Percentiles rank a stretch among this genome's conserved stretches.
Conservation (phyloP, 2,888 invertebrate genomes). For the Gryllus longicercus region DNA sequence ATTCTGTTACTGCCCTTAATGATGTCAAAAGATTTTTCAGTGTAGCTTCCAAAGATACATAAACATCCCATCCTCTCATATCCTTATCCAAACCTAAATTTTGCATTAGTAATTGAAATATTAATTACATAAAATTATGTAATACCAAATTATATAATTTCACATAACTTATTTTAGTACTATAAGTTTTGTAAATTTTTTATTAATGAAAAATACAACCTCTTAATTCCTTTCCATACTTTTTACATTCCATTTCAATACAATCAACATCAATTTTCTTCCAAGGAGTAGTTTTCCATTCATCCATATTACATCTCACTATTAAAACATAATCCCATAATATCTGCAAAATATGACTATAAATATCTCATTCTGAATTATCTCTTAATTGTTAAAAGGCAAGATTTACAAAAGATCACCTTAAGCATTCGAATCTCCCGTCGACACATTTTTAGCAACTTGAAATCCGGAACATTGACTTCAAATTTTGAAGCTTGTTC, state of each 20-base stretch:
- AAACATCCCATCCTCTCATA: slow-evolving; percentile 70
- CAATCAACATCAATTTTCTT: slow-evolving; percentile 88
- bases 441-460: slow-evolving; percentile 67
- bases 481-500: slow-evolving; percentile 82
- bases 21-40: slow-evolving; percentile 93
- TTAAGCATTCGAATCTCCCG: slow-evolving; percentile 74
- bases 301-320: slow-evolving; percentile 75
- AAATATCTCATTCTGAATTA: background rate
- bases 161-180: background rate
- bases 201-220: slow-evolving; percentile 48
- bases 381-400: slow-evolving; percentile 19
- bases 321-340: slow-evolving; percentile 88
- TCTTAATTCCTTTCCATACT: slow-evolving; percentile 80
- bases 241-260: slow-evolving; percentile 93
- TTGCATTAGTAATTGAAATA: background rate
- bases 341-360: slow-evolving; percentile 45
- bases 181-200: background rate
- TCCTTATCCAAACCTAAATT: slow-evolving; percentile 60
- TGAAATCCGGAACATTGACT: slow-evolving; percentile 78
- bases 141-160: background rate
- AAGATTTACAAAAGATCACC: slow-evolving; percentile 45
- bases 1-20: slow-evolving; percentile 83
- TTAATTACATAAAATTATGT: background rate
- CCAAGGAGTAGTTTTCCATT: slow-evolving; percentile 94
- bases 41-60: slow-evolving; percentile 70